Base-by-base conservation (phyloP, 2,888 invertebrate genomes). In the Choristoneura rosaceana region DNA sequence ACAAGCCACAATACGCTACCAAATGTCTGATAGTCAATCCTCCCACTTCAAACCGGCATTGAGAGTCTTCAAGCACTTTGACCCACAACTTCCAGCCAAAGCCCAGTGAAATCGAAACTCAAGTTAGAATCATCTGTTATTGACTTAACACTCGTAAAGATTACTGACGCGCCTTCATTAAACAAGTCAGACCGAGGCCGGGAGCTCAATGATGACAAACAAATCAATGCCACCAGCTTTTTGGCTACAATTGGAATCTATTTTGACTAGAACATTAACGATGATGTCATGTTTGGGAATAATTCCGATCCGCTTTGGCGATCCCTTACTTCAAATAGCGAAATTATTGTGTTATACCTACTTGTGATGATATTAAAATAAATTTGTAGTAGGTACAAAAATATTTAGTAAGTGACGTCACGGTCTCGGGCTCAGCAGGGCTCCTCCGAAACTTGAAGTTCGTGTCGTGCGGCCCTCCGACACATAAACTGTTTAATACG, bases 121-220 rank as follows among this genome's bases (percentile, higher is more conserved):
- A 15, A 60, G 59, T 67, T 25, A n/a, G 14, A 59, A 34, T 15
- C 47, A 45, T 47, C 68, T 55, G 38, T 17, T 41, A 50, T 33
- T 73, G 71, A 68, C 59, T 68, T 43, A 68, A 63, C 71, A 59
- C 68, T 68, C 55, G 55, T 55, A n/a, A 41, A 41, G 43, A 25
- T 67, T 66, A 61, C 65, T 34, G 66, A 41, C 71, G 25, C 71
- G 17, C 71, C 68, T 68, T 71, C 55, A 7, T 41, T 58, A 63
- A 71, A 41, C 47, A 66, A 38, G 65, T 55, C 34, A 17, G 34
- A 10, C 55, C 41, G 63, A 61, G 61, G 67, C 25, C 59, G 41
- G 47, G 55, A 66, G 65, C 45, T 59, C 60, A 59, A 34, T n/a
- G 58, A 47, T 59, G 68, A 34, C 68, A 68, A 73, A 73, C 38